These are phyloP conservation scores for Hesperia comma DNA, from an alignment of 2,888 invertebrate genomes.

Conservation along the genomic window DNA sequence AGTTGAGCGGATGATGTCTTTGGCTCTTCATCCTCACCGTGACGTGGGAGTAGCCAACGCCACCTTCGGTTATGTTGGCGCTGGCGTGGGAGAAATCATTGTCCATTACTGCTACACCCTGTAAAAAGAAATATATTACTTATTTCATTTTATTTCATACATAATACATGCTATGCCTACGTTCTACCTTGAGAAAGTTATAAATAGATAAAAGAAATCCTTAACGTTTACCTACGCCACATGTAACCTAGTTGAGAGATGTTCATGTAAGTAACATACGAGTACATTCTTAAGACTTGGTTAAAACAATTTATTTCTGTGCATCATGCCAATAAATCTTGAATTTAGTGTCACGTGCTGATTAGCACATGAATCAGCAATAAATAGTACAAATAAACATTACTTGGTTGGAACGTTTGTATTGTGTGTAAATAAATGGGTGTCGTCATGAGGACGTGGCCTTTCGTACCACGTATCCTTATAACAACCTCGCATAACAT, in stretches of 20 bases:
- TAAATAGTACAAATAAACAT: neutral
- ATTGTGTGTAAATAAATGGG: constrained; percentile 27
- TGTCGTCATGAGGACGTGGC: constrained; percentile 25
- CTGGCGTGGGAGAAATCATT: constrained; percentile 78
- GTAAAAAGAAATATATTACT: constrained; percentile 47
- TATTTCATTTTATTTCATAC: too few relatives aligned
- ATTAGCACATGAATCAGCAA: too few relatives aligned
- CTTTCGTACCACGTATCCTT: constrained; percentile 19
- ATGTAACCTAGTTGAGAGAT: too few relatives aligned
- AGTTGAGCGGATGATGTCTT: constrained; percentile 75
- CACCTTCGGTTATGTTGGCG: constrained; percentile 75
- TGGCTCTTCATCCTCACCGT: constrained; percentile 79
- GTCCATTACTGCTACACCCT: constrained; percentile 76
- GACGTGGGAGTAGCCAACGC: constrained; percentile 68
- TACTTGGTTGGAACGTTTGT: neutral
- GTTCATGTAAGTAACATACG: too few relatives aligned
- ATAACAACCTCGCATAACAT: constrained; percentile 26
- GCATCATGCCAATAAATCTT: constrained; percentile 3
- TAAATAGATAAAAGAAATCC: too few relatives aligned
- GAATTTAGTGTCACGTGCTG: neutral
- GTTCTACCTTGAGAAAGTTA: too few relatives aligned
- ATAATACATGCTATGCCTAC: too few relatives aligned
- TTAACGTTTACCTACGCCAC: too few relatives aligned
- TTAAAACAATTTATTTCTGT: constrained; percentile 4
- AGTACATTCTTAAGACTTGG: too few relatives aligned